Evolutionary conservation across 2,888 invertebrate genomes (phyloP), one percentile per base, ranked within the genome.

Genomic region (Dendrolimus houi): DNA sequence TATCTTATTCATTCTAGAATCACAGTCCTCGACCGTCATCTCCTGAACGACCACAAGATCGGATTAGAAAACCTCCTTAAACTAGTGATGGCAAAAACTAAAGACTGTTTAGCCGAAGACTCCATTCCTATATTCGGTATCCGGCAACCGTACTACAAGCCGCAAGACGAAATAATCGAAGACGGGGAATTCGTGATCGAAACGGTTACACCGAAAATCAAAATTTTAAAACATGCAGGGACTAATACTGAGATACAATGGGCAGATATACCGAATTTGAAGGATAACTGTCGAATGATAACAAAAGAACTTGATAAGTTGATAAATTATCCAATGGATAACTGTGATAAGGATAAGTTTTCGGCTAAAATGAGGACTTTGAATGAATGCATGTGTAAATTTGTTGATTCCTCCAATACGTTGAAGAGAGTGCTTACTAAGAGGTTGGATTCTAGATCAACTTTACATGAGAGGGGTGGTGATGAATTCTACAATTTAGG

Each of bases 31-130:
- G 89, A 90, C 54, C 72, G 89, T 1, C 89, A 90, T 63, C 79
- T 90, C 0, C 63, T 90, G 0, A 86, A 81, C 64, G 72, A 87
- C 55, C 89, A 90, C 64, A 84, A 87, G 64, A 83, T 90, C 1
- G 80, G 84, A 1, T 64, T 90, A 0, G 87, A 88, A 8, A 83
- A 74, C 52, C 74, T 90, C 0, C 71, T 90, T 0, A 83, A 87
- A 52, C 70, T 90, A 0, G 89, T 90, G 0, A 78, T 90, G 79
- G 77, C 83, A 0, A 90, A 89, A 69, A 90, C 89, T 0, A 85
- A 76, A 68, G 81, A 86, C 7, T 82, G 87, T 0, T 66, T 89
- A 0, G 62, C 70, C 0, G 84, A 84, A 3, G 78, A 80, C 3
- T 9, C 52, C 0, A 60, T 56, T 1, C 53, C 62, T 1, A 58